Evolutionary conservation across 2,797 vertebrate genomes (phyloP).

Genomic region (Periparus ater): DNA sequence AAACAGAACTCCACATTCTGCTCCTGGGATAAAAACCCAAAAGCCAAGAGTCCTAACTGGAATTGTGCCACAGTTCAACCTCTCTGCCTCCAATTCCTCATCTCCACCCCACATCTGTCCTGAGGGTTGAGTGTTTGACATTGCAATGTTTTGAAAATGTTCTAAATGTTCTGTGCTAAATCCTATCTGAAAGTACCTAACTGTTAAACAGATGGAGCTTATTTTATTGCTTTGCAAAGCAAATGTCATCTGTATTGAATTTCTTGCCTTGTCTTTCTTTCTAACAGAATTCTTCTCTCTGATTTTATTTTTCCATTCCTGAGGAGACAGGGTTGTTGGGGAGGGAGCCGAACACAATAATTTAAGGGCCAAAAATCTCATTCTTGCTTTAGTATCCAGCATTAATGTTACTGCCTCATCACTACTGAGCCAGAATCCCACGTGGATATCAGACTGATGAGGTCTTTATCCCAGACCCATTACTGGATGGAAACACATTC

Average conservation of each 20-base stretch:
- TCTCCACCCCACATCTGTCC: background rate
- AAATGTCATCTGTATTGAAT: constrained; percentile 52
- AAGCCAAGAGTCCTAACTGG: background rate
- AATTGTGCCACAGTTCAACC: background rate
- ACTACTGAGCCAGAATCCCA: background rate
- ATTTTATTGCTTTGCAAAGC: constrained; percentile 47
- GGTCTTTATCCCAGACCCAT: background rate
- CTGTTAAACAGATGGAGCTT: constrained; percentile 38
- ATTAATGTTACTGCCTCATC: background rate
- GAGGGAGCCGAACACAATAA: background rate
- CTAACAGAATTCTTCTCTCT: background rate
- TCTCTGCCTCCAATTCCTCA: background rate
- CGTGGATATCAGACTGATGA: background rate
- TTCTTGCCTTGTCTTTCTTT: constrained; percentile 35
- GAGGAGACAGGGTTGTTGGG: background rate
- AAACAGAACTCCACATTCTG: background rate
- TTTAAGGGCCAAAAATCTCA: background rate
- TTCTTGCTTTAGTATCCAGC: background rate
- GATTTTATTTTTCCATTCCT: background rate
- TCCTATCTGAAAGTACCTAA: background rate
- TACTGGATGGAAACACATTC: background rate
- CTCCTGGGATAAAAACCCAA: background rate
- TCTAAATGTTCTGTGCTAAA: constrained; percentile 19
- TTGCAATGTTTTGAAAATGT: background rate
- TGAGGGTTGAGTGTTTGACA: background rate